Base-by-base conservation (phyloP, 30 jellyfish, hydroid and myxozoan species). In the Cassiopea xamachana region DNA sequence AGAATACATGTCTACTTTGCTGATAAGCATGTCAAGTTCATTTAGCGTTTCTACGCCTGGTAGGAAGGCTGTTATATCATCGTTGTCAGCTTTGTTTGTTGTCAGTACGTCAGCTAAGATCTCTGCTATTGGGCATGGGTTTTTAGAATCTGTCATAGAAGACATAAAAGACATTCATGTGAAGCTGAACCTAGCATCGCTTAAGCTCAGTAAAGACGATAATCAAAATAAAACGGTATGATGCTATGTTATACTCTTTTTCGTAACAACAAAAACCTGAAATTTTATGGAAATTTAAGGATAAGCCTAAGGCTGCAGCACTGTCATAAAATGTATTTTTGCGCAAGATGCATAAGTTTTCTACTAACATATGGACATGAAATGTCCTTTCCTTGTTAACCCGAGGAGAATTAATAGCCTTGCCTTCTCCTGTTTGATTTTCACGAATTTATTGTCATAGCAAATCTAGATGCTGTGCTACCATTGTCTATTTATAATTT, bases 81-180 rank as follows among this genome's bases (percentile, higher is more conserved):
- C 94, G 8, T 39, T 87, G 84, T 77, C 94, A 49, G 7, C 67
- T 1, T 69, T 87, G 68, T 87, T 87, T 69, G 94, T 72, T 87
- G 77, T 87, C 55, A 87, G 89, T 83, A 60, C 47, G 49, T 58
- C 89, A 9, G 47, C 98, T 13, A 85, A 87, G 67, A 13, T 45
- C 12, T 39, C 50, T 46, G 98, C 98, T 14, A 49, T 87, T 18
- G 91, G 83, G 48, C 51, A 51, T 18, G 98, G 98, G 12, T 93
- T 93, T 77, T 75, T 89, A 27, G 98, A 93, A 48, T 80, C 92
- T 45, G 81, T 87, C n/a, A 58, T 83, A 1, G 96, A 93, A 60
- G 98, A 93, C 60, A 50, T 93, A 18, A 93, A 93, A 83, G 98
- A 93, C 70, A 74, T 76, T 46, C 91, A 87, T 72, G 91, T 93